Evolutionary conservation across 2,113 vertebrate genomes (phyloP), one percentile per base, ranked within the genome.

Genomic region (Promerops cafer): DNA sequence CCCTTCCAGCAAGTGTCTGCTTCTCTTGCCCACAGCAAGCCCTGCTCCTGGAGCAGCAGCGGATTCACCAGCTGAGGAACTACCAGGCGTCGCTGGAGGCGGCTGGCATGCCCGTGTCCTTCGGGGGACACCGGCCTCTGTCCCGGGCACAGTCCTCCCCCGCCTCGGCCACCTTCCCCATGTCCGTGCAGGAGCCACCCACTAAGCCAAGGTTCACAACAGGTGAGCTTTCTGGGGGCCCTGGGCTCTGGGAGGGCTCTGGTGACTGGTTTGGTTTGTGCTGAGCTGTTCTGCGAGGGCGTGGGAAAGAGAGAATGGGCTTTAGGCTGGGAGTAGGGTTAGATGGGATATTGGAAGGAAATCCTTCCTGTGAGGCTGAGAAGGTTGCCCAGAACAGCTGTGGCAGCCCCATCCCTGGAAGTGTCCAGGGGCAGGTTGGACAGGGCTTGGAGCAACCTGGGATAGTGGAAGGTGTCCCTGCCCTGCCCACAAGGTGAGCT

Each of bases 61-160:
- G 99, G 49, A 99, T 99, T 86, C 99, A 99, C 96, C 99, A 99
- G 97, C 97, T 99, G 97, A 98, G 99, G 96, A 99, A 98, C 97
- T 99, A 99, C 97, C 99, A 99, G 95, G 99, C 99, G 0, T 99
- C 99, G 1, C 98, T 99, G 98, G 99, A 99, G 96, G 99, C 99
- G 0, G 99, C 99, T 0, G 99, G 99, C 31, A 97, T 99, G 87
- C 98, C 99, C 0, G 98, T 99, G 74, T 99, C 97, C 56, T 98
- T 99, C 0, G 97, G 98, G 5, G 97, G 98, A 8, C 99, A 99
- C 90, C 98, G 99, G 11, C 99, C 99, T 31, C 98, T 99, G 53
- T 99, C 99, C 72, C 98, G 99, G 54, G 99, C 99, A 1, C 99
- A 99, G 97, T 99, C 99, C 9, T 99, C 99, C 2, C 99, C 99